Conservation (phyloP, 2,888 invertebrate genomes). For the Nephrotoma guestfalica region DNA sequence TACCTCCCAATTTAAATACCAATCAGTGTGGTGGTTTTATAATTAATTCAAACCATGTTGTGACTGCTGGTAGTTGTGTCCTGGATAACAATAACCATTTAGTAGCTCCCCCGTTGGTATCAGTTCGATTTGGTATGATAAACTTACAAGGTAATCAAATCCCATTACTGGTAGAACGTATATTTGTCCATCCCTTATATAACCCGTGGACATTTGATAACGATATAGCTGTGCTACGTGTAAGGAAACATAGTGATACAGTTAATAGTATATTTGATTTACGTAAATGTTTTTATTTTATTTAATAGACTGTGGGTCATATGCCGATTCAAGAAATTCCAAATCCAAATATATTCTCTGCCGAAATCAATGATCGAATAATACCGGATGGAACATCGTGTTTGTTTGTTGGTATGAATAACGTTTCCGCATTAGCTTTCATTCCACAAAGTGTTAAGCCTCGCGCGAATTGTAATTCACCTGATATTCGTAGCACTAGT, state of each 20-base stretch:
- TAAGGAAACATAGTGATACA: neutral
- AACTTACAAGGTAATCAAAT: neutral
- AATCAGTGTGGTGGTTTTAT: constrained; percentile 11
- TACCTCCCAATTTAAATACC: neutral
- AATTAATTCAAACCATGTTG: constrained; percentile 10
- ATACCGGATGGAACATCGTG: neutral
- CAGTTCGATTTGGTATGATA: neutral
- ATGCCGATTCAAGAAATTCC: constrained; percentile 5
- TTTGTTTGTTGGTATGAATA: neutral
- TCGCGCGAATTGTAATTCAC: neutral
- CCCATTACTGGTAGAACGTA: neutral
- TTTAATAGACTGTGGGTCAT: neutral
- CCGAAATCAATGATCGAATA: constrained; percentile 7
- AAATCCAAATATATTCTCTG: constrained; percentile 2
- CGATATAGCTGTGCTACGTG: constrained; percentile 12
- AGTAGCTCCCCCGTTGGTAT: neutral
- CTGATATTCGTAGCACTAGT: neutral
- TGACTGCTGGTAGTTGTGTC: constrained; percentile 10
- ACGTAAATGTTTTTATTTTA: neutral
- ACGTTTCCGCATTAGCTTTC: neutral
- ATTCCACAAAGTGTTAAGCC: neutral
- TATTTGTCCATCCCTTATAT: constrained; percentile 10
- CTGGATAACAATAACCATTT: constrained; percentile 2
- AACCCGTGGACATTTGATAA: constrained; percentile 10
- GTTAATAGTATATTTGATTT: neutral